phyloP scores from a whole-genome alignment of 2,888 invertebrate genomes.

The Megastigmus dorsalis region DNA sequence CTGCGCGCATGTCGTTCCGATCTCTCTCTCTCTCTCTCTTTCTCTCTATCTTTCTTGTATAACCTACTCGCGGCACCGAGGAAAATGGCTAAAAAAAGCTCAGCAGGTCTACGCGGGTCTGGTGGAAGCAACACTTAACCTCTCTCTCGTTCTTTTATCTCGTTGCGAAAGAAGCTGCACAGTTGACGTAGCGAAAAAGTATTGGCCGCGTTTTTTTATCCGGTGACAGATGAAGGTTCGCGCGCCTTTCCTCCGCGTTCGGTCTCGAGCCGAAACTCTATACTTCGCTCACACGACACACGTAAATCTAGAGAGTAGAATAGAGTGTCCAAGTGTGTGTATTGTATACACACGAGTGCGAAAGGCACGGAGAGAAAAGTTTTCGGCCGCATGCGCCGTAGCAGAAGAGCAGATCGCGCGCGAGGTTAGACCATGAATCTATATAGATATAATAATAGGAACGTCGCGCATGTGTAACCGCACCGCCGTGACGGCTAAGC shows the following conservation, averaged over 20 bases:
- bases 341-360: too few relatives aligned
- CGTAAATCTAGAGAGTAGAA: too few relatives aligned
- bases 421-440: neutral
- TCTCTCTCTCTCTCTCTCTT: too few relatives aligned
- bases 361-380: neutral
- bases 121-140: neutral
- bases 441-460: too few relatives aligned
- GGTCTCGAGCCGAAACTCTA: neutral
- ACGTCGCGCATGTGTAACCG: neutral
- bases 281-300: neutral
- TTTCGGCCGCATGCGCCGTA: conserved; percentile 45
- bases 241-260: neutral
- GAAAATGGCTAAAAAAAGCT: neutral
- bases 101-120: neutral
- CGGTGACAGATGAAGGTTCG: neutral
- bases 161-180: too few relatives aligned
- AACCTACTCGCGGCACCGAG: neutral
- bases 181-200: too few relatives aligned
- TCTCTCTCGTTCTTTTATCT: too few relatives aligned
- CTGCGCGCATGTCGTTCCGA: neutral
- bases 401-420: conserved; percentile 46
- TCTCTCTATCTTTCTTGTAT: neutral
- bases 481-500: neutral
- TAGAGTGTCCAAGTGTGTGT: too few relatives aligned
- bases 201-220: too few relatives aligned